Conservation (phyloP, 2,113 vertebrate genomes). For the Acanthisitta chloris region DNA sequence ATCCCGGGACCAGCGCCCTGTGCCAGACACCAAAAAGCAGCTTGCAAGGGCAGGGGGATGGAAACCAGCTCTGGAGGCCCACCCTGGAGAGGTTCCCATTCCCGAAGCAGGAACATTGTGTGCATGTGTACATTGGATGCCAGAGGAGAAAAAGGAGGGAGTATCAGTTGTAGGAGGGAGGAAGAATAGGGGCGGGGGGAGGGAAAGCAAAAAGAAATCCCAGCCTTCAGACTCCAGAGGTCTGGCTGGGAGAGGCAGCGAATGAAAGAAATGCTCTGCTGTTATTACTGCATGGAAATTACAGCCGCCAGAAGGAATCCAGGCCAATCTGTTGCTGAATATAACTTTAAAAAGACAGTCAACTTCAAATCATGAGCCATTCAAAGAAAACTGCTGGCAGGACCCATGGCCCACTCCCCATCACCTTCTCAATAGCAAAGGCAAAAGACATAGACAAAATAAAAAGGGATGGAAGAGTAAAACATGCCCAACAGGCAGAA, state of each 20-base stretch:
- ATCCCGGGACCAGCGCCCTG: fast-evolving
- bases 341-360: constrained; percentile 36
- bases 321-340: constrained; percentile 30
- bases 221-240: constrained; percentile 9
- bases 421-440: neutral
- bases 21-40: neutral
- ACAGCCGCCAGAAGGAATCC: constrained; percentile 42
- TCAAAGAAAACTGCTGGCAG: fast-evolving
- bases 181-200: neutral
- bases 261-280: constrained; percentile 43
- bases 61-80: neutral
- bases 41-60: neutral
- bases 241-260: constrained; percentile 8
- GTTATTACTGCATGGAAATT: constrained; percentile 60
- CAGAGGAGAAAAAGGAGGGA: neutral
- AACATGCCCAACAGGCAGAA: neutral
- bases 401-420: neutral
- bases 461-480: neutral
- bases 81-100: neutral
- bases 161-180: neutral
- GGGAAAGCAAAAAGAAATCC: neutral
- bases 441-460: neutral
- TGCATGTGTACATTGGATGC: neutral
- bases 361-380: neutral
- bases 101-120: neutral